Percentiles rank a stretch among this genome's conserved stretches.
Evolutionary conservation across 2,113 vertebrate genomes (phyloP).

Genomic region (Petrocephalus zakoni): DNA sequence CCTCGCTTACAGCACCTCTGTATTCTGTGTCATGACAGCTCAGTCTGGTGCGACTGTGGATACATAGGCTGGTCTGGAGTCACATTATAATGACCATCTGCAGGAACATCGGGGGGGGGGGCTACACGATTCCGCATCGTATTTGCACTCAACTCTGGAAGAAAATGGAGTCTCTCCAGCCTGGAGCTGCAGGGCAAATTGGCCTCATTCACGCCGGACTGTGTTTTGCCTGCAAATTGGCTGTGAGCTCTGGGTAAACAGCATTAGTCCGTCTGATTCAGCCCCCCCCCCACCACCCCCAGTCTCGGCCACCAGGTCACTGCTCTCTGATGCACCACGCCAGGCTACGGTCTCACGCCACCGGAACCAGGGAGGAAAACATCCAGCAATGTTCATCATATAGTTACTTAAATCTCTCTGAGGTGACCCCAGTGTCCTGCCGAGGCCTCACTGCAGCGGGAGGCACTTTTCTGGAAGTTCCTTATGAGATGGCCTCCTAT

Average conservation of each 20-base stretch:
- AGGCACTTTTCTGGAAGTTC: neutral
- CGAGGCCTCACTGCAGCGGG: neutral
- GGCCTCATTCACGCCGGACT: neutral
- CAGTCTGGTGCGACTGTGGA: neutral
- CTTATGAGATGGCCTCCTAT: neutral
- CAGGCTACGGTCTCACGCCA: neutral
- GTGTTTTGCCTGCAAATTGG: conserved; percentile 13
- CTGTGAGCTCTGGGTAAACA: neutral
- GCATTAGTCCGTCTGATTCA: neutral
- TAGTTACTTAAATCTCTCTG: neutral
- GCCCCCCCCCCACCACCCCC: neutral
- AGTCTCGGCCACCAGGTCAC: neutral
- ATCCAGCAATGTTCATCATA: too few species aligned
- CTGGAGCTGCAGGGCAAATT: conserved; percentile 13
- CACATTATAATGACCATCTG: neutral
- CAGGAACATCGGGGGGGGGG: neutral
- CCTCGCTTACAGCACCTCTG: neutral
- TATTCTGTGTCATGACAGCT: neutral
- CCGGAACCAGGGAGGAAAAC: neutral
- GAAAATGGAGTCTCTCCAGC: neutral
- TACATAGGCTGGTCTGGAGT: neutral
- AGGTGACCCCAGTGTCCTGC: neutral
- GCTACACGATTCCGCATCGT: neutral
- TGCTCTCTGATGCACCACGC: neutral
- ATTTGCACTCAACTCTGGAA: neutral